A percentile compares a stretch with the other conserved stretches of the same genome.
These are phyloP conservation scores for Bombus pyrosoma DNA, from an alignment of 1,140 invertebrate species.

Conservation along the genomic window DNA sequence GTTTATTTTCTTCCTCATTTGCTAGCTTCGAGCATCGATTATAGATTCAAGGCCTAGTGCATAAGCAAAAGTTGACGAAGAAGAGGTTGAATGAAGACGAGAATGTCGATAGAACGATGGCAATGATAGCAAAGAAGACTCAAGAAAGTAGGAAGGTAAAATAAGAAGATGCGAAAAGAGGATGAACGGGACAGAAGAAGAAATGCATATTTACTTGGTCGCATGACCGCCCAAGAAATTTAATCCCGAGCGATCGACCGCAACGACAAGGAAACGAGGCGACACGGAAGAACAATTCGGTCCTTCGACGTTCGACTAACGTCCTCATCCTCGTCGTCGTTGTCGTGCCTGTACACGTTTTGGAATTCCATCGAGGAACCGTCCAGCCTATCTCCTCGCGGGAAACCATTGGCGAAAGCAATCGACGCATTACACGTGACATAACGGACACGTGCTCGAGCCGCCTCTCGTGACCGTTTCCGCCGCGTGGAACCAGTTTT, in stretches of 20 bases:
- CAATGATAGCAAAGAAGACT: neutral
- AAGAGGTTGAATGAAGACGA: neutral
- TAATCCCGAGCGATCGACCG: conserved; percentile 66
- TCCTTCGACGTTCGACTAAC: conserved; percentile 31
- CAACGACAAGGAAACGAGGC: conserved; percentile 65
- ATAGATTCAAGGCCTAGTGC: neutral
- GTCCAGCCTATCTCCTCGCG: conserved; percentile 5
- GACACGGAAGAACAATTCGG: conserved; percentile 68
- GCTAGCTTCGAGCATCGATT: conserved; percentile 39
- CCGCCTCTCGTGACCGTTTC: neutral
- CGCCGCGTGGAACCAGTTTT: neutral
- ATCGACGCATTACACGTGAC: conserved; percentile 43
- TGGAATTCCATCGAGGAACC: conserved; percentile 38
- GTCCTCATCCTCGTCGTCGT: conserved; percentile 15
- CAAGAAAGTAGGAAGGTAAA: neutral
- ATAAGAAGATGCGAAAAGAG: conserved; percentile 10
- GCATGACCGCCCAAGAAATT: conserved; percentile 60
- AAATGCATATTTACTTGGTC: conserved; percentile 58
- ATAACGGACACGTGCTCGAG: conserved; percentile 54
- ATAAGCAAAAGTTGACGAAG: neutral
- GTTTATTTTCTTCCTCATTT: conserved; percentile 4
- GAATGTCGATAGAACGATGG: neutral
- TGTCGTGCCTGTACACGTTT: conserved; percentile 21
- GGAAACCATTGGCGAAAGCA: conserved; percentile 35
- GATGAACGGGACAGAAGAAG: conserved; percentile 33